Base-by-base conservation (phyloP, 2,113 vertebrate species). In the Fregetta grallaria region DNA sequence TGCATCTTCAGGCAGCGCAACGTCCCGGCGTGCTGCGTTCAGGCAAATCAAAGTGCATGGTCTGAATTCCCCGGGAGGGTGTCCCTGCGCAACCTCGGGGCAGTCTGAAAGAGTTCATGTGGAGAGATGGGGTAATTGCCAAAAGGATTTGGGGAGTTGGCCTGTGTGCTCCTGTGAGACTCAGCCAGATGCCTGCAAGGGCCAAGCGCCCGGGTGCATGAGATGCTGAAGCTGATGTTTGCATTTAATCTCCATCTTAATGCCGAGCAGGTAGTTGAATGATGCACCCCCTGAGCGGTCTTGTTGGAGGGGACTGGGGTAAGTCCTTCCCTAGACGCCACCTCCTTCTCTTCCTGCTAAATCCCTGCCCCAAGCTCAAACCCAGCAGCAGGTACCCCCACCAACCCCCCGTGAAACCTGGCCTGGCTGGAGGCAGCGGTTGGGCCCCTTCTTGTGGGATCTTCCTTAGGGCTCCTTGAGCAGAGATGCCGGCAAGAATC, bases 81-180 rank as follows among this genome's bases (percentile, higher is more conserved):
- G 40, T 72, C 58, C 76, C 58, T 40, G 26, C 0, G 1, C 21
- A 15, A 7, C 62, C 62, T 15, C 1, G 2, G 36, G 53, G 44
- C 34, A 21, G 47, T 1, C 13, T 1, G 25, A 16, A 29, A 32
- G 36, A n/a, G 18, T 6, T 5, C 3, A 9, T 1, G 2, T 38
- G 40, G n/a, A 58, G 42, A 58, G 19, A 34, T 13, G 45, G 9
- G 34, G 23, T 13, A 7, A 49, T 16, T 40, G 47, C 59, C 42
- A 14, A 50, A 34, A 34, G 23, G 30, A n/a, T 72, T 7, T 45
- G 52, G 42, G 52, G 29, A 9, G 18, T 38, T 1, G 3, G 25
- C 10, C 52, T 1, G 1, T 10, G 26, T 2, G 5, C 44, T 53
- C 40, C 3, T 1, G 27, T 0, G 3, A 40, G 30, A 22, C 12